Evolutionary conservation across 2,113 vertebrate species (phyloP), one percentile per base, ranked within the genome.

Genomic region (Silurus glanis): DNA sequence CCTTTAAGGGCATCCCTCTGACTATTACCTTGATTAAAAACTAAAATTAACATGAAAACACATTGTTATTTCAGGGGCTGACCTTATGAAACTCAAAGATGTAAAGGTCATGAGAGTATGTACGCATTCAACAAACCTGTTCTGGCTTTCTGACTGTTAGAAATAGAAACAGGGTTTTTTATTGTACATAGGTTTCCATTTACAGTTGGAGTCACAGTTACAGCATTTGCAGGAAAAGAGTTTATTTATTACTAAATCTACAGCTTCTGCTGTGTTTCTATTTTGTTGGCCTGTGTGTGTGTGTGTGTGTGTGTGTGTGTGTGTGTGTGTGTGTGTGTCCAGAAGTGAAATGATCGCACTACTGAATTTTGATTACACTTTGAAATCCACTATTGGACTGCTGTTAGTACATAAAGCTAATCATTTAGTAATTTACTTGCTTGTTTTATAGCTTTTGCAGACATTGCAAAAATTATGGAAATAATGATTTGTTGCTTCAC

Each of bases 41-140:
- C 49, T 0, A 37, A 28, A 78, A 16, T 82, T 5, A 53, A 17
- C 13, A 55, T 71, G 53, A 28, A 83, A 85, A 69, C n/a, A 6
- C 53, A 2, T 37, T 13, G 21, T 61, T 85, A 16, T 61, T 62
- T 85, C 74, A 79, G 84, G 79, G 84, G 84, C 74, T 79, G 74
- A 28, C 84, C 84, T 85, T 85, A 85, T 85, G 84, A 79, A 85
- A 85, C 83, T 84, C 71, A 49, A 19, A 71, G 37, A 62, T 13
- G 37, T 49, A 49, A n/a, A 51, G 25, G 0, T 61, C 16, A 53
- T 37, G 59, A 67, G 84, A 56, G 84, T 55, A 17, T 55, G 84
- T 16, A 56, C 64, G 12, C 13, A 45, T 79, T 67, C 84, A 85
- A 53, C 74, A 64, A 51, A 85, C 59, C 74, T 64, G 74, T 79